Conservation (phyloP, 2,113 vertebrate species). For the Pelvicachromis taeniatus region DNA sequence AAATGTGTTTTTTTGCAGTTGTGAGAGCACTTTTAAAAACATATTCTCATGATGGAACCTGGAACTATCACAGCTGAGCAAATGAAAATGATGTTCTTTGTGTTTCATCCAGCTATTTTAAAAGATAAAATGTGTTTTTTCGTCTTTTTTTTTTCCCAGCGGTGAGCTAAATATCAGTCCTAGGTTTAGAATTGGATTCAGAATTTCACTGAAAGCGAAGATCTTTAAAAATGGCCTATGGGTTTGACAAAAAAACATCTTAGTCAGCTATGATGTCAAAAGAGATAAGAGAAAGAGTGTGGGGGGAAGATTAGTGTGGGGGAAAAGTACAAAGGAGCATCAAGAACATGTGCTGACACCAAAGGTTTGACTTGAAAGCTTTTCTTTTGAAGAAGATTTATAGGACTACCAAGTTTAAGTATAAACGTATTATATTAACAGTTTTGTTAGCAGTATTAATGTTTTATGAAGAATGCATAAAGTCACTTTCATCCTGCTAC, state of each 20-base stretch:
- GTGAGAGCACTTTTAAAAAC: not conserved
- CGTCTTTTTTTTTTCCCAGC: not conserved
- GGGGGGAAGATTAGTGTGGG: not conserved
- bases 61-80: not conserved
- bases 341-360: not conserved
- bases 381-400: not conserved
- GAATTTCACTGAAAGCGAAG: not conserved
- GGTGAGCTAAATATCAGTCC: slow-evolving; percentile 2
- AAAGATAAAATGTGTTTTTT: not conserved
- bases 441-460: not conserved
- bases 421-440: not conserved
- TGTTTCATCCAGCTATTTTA: not conserved
- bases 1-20: not conserved
- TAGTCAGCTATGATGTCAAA: slow-evolving; percentile 27
- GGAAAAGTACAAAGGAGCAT: slow-evolving; percentile 1
- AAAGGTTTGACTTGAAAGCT: not conserved
- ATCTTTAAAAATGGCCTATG: not conserved
- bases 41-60: not conserved
- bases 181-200: not conserved
- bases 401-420: not conserved
- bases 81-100: not conserved
- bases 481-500: not conserved
- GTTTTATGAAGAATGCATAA: not conserved
- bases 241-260: slow-evolving; percentile 11
- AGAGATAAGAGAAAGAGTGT: not conserved